A percentile compares a stretch with the other conserved stretches of the same genome.
Evolutionary conservation across 2,113 vertebrate genomes (phyloP).

Genomic region (Malaclemys terrapin): DNA sequence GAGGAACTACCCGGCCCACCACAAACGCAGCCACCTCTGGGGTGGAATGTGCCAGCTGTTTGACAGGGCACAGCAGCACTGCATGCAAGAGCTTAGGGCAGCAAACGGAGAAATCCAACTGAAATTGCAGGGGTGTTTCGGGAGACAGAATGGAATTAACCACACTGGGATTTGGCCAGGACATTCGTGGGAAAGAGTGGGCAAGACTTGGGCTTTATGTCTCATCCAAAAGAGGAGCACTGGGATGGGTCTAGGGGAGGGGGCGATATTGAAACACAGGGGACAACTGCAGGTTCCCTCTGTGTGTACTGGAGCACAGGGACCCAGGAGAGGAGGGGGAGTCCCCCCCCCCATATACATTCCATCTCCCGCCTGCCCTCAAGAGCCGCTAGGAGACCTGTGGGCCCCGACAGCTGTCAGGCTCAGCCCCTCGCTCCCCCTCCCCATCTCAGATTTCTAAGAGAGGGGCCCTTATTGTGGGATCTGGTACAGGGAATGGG

Average conservation of each 20-base stretch:
- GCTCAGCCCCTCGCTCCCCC: background rate
- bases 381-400: background rate
- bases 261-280: background rate
- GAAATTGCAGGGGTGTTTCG: background rate
- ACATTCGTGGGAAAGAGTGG: background rate
- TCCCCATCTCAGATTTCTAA: background rate
- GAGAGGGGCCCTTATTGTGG: background rate
- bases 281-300: background rate
- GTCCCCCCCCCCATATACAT: background rate
- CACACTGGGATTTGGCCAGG: background rate
- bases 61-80: background rate
- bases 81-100: rapidly evolving
- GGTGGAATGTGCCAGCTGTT: background rate
- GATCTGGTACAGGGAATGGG: background rate
- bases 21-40: rapidly evolving
- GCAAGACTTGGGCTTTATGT: background rate
- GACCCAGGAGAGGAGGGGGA: background rate
- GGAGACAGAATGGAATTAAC: background rate
- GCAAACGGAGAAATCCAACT: background rate
- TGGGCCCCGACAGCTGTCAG: background rate
- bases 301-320: background rate
- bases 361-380: background rate
- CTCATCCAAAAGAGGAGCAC: background rate
- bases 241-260: background rate
- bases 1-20: background rate